Percentiles rank a stretch among this genome's conserved stretches.
Conservation (phyloP, 2,797 vertebrate species). For the Chaunax sp. region DNA sequence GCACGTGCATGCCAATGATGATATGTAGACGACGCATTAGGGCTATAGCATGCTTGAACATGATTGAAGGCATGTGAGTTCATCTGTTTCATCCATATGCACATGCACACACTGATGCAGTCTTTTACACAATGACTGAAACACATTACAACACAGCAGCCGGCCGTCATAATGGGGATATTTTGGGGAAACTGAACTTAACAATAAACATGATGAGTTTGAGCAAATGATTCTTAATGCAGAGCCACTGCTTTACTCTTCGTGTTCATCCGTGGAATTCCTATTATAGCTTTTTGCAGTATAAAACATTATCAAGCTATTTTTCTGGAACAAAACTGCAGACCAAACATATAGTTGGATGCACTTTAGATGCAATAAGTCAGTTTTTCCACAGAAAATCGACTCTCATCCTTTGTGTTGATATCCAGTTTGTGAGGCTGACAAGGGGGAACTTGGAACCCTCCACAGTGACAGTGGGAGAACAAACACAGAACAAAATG, state of each 20-base stretch:
- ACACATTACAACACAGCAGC: background rate
- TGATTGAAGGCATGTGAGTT: slow-evolving; percentile 67
- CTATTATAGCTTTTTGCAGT: background rate
- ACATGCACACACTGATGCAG: slow-evolving; percentile 37
- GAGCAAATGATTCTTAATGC: slow-evolving; percentile 8
- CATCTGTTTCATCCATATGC: slow-evolving; percentile 40
- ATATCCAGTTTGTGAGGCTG: background rate
- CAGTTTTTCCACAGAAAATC: background rate
- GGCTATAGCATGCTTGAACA: slow-evolving; percentile 58
- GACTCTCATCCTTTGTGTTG: background rate
- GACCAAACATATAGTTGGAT: background rate
- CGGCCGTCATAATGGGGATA: background rate
- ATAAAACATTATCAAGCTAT: background rate
- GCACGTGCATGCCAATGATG: slow-evolving; percentile 47
- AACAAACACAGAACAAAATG: background rate
- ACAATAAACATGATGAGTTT: background rate
- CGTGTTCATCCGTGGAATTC: background rate
- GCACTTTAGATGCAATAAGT: background rate
- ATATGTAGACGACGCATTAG: slow-evolving; percentile 49
- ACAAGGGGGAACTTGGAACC: background rate
- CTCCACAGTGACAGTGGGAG: no score
- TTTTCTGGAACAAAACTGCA: background rate
- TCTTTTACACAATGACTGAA: background rate
- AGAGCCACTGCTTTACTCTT: background rate
- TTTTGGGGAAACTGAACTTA: background rate